A percentile compares a stretch with the other conserved stretches of the same genome.
These are phyloP conservation scores for Eudemis profundana DNA, from an alignment of 2,888 invertebrate genomes.

Conservation along the genomic window DNA sequence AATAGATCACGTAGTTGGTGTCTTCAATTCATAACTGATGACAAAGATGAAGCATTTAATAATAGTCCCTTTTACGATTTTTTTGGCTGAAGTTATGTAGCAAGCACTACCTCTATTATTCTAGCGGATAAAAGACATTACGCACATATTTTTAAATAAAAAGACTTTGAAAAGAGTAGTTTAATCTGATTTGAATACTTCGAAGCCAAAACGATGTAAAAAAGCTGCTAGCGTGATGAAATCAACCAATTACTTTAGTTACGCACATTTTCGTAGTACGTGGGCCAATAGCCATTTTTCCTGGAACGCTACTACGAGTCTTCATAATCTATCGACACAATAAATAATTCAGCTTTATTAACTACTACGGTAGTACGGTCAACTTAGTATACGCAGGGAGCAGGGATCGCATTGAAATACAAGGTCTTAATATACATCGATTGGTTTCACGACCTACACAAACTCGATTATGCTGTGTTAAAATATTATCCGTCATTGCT, in stretches of 20 bases:
- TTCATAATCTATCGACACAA: slow-evolving; percentile 23
- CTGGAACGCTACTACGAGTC: slow-evolving; percentile 32
- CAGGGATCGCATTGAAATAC: slow-evolving; percentile 29
- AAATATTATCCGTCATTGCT: neutral
- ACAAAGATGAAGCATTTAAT: too few relatives aligned
- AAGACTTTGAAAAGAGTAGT: too few relatives aligned
- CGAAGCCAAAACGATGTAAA: slow-evolving; percentile 8
- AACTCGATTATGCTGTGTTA: neutral
- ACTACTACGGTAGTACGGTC: slow-evolving; percentile 1
- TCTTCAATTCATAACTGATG: too few relatives aligned
- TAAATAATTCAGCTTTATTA: slow-evolving; percentile 33
- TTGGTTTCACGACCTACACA: neutral
- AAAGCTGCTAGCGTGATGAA: slow-evolving; percentile 20
- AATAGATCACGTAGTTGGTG: too few relatives aligned
- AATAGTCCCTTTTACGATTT: too few relatives aligned
- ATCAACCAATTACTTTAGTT: slow-evolving; percentile 50
- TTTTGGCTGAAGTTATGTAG: too few relatives aligned
- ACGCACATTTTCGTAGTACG: slow-evolving; percentile 47
- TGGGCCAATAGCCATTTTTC: slow-evolving; percentile 46
- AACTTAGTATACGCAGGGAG: too few relatives aligned
- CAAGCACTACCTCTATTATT: too few relatives aligned
- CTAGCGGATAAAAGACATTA: too few relatives aligned
- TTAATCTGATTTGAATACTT: too few relatives aligned
- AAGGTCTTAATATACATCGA: slow-evolving; percentile 8
- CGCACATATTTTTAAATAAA: too few relatives aligned